Percentiles rank a stretch among this genome's conserved stretches.
Conservation (phyloP, 2,888 invertebrate species). For the Actias luna region DNA sequence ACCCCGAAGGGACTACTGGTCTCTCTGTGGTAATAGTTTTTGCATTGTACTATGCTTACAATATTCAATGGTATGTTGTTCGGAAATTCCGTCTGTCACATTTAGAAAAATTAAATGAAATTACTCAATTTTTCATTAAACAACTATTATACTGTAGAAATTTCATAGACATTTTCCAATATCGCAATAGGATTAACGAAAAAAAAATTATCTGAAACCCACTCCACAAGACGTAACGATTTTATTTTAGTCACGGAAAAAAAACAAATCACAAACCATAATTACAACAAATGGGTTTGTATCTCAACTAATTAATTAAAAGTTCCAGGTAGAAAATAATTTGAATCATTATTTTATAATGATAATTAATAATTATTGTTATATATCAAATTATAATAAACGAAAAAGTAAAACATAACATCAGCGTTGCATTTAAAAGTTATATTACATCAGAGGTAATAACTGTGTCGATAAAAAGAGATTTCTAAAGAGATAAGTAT, state of each 20-base stretch:
- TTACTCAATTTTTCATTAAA: not conserved
- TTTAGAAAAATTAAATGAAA: no score
- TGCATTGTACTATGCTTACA: no score
- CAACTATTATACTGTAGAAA: not conserved
- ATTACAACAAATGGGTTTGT: not conserved
- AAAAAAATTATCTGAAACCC: not conserved
- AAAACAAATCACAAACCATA: not conserved
- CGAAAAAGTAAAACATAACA: not conserved
- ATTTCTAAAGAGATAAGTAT: slow-evolving; percentile 7
- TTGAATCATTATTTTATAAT: not conserved
- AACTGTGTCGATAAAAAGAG: slow-evolving; percentile 14
- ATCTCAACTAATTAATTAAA: no score
- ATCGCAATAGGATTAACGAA: not conserved
- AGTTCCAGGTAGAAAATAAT: not conserved
- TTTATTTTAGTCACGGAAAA: not conserved
- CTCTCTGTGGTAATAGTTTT: no score
- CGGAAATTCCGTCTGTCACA: no score
- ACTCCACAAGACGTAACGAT: not conserved
- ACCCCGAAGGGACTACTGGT: no score
- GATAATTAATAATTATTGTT: not conserved
- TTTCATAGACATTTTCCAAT: not conserved
- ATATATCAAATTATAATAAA: not conserved
- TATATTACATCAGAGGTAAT: not conserved
- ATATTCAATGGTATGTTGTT: no score
- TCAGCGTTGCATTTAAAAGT: not conserved